Evolutionary conservation across 2,797 vertebrate species (phyloP), one percentile per base, ranked within the genome.

Genomic region (Hemitrygon akajei): DNA sequence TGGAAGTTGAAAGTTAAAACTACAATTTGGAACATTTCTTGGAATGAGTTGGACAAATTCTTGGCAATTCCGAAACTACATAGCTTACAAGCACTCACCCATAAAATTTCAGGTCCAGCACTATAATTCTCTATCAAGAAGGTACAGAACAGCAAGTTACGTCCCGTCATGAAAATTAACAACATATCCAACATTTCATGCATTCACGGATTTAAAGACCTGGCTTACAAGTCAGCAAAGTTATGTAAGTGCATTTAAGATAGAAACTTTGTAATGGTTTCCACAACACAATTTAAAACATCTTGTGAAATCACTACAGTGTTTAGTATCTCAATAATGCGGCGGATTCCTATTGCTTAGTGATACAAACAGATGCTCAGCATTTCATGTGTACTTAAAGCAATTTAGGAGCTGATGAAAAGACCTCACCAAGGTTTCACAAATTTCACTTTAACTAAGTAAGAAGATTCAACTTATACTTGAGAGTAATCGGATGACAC

Each of bases 281-380:
- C 37, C 56, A 76, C 91, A 27, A 71, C 11, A 30, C 40, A 76
- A 93, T 56, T 56, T 93, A 71, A 75, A 91, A 93, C 30, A 11
- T 76, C 56, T 75, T 37, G 91, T 93, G 37, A 76, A 75, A 14
- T 37, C n/a, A 71, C 22, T 73, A 66, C 89, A 73, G 47, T 75
- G 30, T 71, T 40, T 75, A 37, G 91, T 30, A 93, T 93, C 37
- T 40, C 40, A 76, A 18, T 93, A 93, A 40, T 47, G 58, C 75
- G 69, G 75, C 75, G 25, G 71, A 93, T 93, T 76, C 47, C 71
- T 16, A 92, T 34, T 10, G 34, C n/a, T 73, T 37, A 75, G 91
- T 47, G 91, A 76, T 40, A 75, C 73, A 40, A 93, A 75, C 91
- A 93, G 71, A 93, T 56, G 71, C 25, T 91, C 75, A 93, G 75